Evolutionary conservation across 2,797 vertebrate species (phyloP).

Genomic region (Podarcis lilfordi): DNA sequence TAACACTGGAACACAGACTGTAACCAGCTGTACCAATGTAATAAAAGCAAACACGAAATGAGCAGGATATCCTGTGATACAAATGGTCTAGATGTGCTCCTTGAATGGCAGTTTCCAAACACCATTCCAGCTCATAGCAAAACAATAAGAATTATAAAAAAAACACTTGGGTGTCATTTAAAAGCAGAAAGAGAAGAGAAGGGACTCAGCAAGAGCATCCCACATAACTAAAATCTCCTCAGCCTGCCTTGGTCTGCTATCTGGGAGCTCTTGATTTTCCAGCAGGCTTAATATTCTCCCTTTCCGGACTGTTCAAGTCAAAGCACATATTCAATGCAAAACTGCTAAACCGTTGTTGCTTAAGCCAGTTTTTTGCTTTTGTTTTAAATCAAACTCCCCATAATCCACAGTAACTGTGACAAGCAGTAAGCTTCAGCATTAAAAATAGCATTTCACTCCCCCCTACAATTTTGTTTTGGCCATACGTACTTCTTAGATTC

Average conservation of each 20-base stretch:
- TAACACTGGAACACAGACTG: neutral
- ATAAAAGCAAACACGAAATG: neutral
- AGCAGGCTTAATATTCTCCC: neutral
- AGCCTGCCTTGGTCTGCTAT: neutral
- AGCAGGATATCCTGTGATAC: neutral
- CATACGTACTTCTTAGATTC: conserved; percentile 84
- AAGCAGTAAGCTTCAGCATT: neutral
- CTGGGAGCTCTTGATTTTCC: neutral
- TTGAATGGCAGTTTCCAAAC: neutral
- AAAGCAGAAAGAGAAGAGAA: neutral
- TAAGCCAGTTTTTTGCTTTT: neutral
- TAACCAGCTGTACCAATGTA: neutral
- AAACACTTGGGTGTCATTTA: neutral
- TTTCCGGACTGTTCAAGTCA: neutral
- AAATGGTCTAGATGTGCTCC: neutral
- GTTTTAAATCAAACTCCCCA: neutral
- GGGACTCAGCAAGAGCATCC: neutral
- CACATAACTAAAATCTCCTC: neutral
- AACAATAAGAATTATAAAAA: neutral
- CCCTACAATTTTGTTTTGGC: conserved; percentile 39
- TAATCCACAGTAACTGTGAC: neutral
- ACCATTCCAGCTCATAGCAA: neutral
- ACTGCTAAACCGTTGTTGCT: neutral
- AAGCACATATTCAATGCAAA: neutral
- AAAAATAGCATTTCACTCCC: conserved; percentile 10